A percentile compares a stretch with the other conserved stretches of the same genome.
Evolutionary conservation across 2,797 vertebrate genomes (phyloP).

Genomic region (Acanthis flammea): DNA sequence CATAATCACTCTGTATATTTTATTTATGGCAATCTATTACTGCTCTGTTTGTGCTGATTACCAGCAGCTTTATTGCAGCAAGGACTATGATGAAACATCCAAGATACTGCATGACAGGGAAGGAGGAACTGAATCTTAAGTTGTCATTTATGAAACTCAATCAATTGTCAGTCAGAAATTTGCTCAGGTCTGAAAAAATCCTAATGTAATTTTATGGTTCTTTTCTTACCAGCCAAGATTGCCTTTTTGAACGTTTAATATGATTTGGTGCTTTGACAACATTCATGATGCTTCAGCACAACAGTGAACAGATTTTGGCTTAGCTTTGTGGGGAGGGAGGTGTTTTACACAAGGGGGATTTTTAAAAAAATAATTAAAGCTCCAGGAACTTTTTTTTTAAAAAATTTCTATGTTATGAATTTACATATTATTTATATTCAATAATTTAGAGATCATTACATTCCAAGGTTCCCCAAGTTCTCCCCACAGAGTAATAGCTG

Average conservation of each 20-base stretch:
- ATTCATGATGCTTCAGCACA: neutral
- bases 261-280: neutral
- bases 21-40: neutral
- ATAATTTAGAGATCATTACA: neutral
- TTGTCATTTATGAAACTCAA: neutral
- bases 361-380: neutral
- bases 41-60: neutral
- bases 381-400: neutral
- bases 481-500: neutral
- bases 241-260: neutral
- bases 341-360: neutral
- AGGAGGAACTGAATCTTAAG: neutral
- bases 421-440: neutral
- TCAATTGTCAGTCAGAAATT: neutral
- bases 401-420: neutral
- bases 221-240: neutral
- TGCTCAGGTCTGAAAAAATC: neutral
- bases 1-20: neutral
- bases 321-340: neutral
- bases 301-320: neutral
- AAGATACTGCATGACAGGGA: neutral
- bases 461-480: neutral
- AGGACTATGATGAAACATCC: neutral
- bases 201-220: neutral
- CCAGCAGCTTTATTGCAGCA: neutral